A percentile compares a stretch with the other conserved stretches of the same genome.
These are phyloP conservation scores for Netelia fuscicornis DNA, from an alignment of 2,888 invertebrate species.

Conservation along the genomic window DNA sequence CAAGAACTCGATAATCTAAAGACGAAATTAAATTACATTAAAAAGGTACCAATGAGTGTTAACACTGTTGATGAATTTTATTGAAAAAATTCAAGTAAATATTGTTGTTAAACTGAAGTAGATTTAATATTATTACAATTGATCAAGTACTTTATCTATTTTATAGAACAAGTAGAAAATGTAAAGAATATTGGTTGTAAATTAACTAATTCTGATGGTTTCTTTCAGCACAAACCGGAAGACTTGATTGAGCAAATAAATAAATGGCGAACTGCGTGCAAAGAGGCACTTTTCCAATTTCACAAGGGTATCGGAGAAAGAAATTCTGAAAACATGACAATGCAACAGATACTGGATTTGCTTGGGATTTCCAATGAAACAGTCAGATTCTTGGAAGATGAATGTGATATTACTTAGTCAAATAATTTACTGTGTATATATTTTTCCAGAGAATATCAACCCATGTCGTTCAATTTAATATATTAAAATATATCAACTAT, in stretches of 20 bases:
- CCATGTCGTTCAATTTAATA: conserved; percentile 1
- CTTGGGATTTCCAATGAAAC: conserved; percentile 86
- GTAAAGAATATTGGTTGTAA: no score
- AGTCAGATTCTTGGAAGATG: conserved; percentile 85
- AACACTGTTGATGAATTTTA: background rate
- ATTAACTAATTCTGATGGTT: background rate
- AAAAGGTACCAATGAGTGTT: conserved; percentile 69
- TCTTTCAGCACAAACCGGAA: conserved; percentile 84
- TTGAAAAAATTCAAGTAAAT: no score
- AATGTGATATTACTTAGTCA: conserved; percentile 82
- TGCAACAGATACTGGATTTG: conserved; percentile 85
- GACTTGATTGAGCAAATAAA: conserved; percentile 85
- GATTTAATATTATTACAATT: no score
- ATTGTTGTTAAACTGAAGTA: no score
- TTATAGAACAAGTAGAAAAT: no score
- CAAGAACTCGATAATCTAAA: conserved; percentile 71
- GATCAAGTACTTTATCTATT: no score
- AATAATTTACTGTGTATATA: conserved; percentile 44
- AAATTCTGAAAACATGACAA: conserved; percentile 85
- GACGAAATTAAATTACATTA: conserved; percentile 68
- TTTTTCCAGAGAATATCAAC: background rate
- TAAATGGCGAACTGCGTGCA: conserved; percentile 87
- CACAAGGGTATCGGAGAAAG: conserved; percentile 85
- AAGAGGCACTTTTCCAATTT: conserved; percentile 86
- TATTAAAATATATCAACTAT: conserved; percentile 2